Evolutionary conservation across 2,888 invertebrate species (phyloP), one percentile per base, ranked within the genome.

Genomic region (Cosmia pyralina): DNA sequence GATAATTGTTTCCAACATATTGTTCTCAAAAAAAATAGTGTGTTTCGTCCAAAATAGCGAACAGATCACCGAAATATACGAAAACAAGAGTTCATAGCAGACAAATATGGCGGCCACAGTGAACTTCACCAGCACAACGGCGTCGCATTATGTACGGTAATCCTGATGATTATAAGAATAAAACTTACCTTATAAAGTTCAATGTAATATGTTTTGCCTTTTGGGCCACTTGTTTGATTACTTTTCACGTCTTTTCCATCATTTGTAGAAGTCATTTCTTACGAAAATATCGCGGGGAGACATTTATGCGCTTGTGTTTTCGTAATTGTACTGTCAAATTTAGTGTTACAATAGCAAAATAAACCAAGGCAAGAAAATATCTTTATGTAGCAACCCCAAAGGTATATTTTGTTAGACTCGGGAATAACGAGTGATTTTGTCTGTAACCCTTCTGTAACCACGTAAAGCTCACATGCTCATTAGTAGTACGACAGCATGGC

Each of bases 241-340:
- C 92, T 96, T 94, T 95, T 96, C 94, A 96, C 95, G 90, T 96
- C 95, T 95, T 95, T 95, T 92, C 93, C 95, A 94, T 96, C 96
- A 95, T 96, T 96, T 95, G 95, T 95, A 93, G 96, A 96, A 96
- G 95, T 96, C 96, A 96, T 96, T 96, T 96, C 96, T 96, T 94
- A 96, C 88, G 94, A 95, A 96, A 96, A 96, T 95, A 95, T 95
- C 93, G 94, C 94, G 95, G 95, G 94, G 95, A 95, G 96, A 96
- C 96, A 96, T 96, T 95, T 96, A 95, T 94, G 94, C 94, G 96
- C 96, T 96, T 96, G 96, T 96, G 96, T 96, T 96, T 96, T 96
- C 95, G 90, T 91, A 93, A 93, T 93, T 92, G 92, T 93, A 93
- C 95, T 96, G 96, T 96, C 96, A 96, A 96, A 96, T 86, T 90